phyloP scores from a whole-genome alignment of 2,797 vertebrate species.

The Enteromius mattozi region DNA sequence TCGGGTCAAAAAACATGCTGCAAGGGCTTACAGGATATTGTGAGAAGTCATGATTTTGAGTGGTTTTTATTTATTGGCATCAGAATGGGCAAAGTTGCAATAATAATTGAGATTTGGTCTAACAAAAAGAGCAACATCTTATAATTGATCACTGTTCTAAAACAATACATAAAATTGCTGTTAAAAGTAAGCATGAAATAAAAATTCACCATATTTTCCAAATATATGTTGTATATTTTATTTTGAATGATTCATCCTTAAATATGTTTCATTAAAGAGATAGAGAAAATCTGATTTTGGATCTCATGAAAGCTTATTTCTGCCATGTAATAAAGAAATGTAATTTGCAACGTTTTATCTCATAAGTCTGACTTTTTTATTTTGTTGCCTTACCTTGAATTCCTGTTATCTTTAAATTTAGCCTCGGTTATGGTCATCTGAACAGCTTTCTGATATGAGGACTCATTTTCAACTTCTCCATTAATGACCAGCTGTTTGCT shows the following conservation, averaged over 20 bases:
- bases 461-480: not conserved
- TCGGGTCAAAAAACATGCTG: slow-evolving; percentile 20
- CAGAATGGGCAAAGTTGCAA: not conserved
- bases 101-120: not conserved
- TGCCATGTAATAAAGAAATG: not conserved
- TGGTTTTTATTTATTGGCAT: not conserved
- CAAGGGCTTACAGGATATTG: not conserved
- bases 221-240: not conserved
- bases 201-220: not conserved
- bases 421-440: not conserved
- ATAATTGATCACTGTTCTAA: not conserved
- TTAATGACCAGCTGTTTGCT: slow-evolving; percentile 61
- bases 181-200: not conserved
- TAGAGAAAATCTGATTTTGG: not conserved
- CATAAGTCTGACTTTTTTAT: no score
- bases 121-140: not conserved
- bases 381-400: not conserved
- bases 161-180: not conserved
- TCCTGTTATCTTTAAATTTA: not conserved
- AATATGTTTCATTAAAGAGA: not conserved
- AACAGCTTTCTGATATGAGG: not conserved
- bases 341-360: no score
- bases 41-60: not conserved
- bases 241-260: not conserved
- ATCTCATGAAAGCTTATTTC: not conserved